Evolutionary conservation across 2,113 vertebrate species (phyloP), one percentile per base, ranked within the genome.

Genomic region (Ciconia stormi): DNA sequence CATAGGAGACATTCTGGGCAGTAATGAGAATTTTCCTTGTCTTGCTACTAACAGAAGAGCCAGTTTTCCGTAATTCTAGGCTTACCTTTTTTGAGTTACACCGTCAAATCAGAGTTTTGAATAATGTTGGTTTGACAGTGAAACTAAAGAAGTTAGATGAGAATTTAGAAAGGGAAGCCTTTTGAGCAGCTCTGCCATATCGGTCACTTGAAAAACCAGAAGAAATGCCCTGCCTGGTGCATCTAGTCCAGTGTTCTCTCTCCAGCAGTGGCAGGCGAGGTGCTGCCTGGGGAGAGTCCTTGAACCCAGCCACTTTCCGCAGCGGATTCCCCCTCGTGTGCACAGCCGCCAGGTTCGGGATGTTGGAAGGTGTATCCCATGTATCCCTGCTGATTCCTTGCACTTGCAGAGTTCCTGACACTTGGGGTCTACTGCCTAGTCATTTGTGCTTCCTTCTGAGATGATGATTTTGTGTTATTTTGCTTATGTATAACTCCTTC

Each of bases 331-430:
- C 13, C 25, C 32, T 11, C 1, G 47, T 5, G 49, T 8, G 32
- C 58, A 27, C 22, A 18, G 9, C 42, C 1, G 0, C 16, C 10
- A 23, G 15, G 36, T 50, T 29, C 1, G 2, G 59, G 32, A 7
- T 50, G 1, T 4, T 22, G 18, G 12, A 42, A 66, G 52, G 27
- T n/a, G 36, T 23, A 46, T 46, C 50, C 46, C 34, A 23, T n/a
- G 36, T 23, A 38, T 46, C 50, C 46, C 34, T 73, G 46, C 10
- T 9, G 58, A 59, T 38, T 38, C 18, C 59, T 50, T 65, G 27
- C 22, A 20, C 44, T 44, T 46, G 58, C 58, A n/a, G 52, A 47
- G 38, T 26, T 44, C 52, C 52, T 61, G 59, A 40, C 20, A 5
- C 34, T 55, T 80, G 46, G 25, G 19, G 7, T 44, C 63, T 50